Evolutionary conservation across 2,888 invertebrate species (phyloP), one percentile per base, ranked within the genome.

Genomic region (Parasteatoda lunata): DNA sequence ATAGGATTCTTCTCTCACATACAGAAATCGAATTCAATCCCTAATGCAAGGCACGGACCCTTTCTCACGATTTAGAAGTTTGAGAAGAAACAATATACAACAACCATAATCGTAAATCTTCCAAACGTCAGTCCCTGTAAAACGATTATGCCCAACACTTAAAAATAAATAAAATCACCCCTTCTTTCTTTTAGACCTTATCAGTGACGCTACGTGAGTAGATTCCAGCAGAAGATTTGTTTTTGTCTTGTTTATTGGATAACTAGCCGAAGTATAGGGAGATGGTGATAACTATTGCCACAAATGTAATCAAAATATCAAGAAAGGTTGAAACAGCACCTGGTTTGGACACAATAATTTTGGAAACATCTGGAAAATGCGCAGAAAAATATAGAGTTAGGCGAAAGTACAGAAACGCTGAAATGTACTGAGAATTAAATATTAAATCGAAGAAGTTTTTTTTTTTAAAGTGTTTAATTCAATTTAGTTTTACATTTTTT

Each of bases 141-240:
- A 80, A 52, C 80, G 73, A 65, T 80, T 80, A 66, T 73, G 80
- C 80, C 59, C 80, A 80, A 80, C 80, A 80, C 80, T 80, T 72
- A 71, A 79, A 72, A 71, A 80, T 66, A 80, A 80, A 49, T 70
- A 79, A 80, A 80, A 72, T 80, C 72, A 80, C 72, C 65, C 65
- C 66, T 70, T 75, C 47, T 47, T 64, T 47, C 59, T n/a, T 59
- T n/a, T 59, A 13, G 59, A 54, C 54, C 77, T 77, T 80, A 78
- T 78, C 78, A 70, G 77, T 64, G 71, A 64, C 54, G 3, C 13
- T 72, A 80, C 80, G 80, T 80, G 80, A 72, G 64, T 15, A 11
- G 80, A 80, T 72, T 80, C n/a, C 4, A 4, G 9, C 0, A 59
- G 59, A 9, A 59, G n/a, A 59, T 59, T 59, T 59, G 59, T 59